Conservation (phyloP, 2,888 invertebrate genomes). For the Aromia moschata region DNA sequence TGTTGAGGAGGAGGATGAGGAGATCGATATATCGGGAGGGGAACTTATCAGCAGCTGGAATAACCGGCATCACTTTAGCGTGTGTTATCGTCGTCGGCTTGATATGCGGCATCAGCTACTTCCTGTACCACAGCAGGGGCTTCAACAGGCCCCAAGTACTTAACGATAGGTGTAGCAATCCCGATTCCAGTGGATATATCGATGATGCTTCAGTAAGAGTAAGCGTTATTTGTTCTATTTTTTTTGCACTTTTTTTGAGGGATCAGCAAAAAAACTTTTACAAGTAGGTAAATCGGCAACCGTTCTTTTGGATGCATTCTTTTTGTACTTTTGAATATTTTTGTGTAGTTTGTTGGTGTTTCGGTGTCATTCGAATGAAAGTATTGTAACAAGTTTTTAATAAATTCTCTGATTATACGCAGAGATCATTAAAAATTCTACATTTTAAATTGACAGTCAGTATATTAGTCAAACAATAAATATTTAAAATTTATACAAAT, state of each 20-base stretch:
- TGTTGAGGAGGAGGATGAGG: constrained; percentile 38
- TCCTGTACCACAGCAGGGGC: constrained; percentile 76
- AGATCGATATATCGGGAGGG: constrained; percentile 40
- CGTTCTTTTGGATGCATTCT: no score
- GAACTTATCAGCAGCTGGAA: constrained; percentile 61
- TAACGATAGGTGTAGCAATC: constrained; percentile 83
- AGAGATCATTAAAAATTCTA: no score
- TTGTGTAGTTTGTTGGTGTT: no score
- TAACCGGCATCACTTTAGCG: constrained; percentile 76
- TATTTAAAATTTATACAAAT: no score
- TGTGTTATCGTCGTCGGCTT: constrained; percentile 72
- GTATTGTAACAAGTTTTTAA: no score
- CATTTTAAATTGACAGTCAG: no score
- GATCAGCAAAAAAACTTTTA: no score
- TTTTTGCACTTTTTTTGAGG: constrained; percentile 39
- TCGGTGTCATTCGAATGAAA: no score
- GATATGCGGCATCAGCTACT: constrained; percentile 73
- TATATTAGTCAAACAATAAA: no score
- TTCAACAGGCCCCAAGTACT: constrained; percentile 85
- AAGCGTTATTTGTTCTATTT: constrained; percentile 60
- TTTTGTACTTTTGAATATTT: no score
- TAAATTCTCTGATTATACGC: no score
- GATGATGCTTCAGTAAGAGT: constrained; percentile 88
- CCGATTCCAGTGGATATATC: constrained; percentile 86
- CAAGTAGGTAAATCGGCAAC: no score